Evolutionary conservation across 2,113 vertebrate species (phyloP), one percentile per base, ranked within the genome.

Genomic region (Pangasianodon hypophthalmus): DNA sequence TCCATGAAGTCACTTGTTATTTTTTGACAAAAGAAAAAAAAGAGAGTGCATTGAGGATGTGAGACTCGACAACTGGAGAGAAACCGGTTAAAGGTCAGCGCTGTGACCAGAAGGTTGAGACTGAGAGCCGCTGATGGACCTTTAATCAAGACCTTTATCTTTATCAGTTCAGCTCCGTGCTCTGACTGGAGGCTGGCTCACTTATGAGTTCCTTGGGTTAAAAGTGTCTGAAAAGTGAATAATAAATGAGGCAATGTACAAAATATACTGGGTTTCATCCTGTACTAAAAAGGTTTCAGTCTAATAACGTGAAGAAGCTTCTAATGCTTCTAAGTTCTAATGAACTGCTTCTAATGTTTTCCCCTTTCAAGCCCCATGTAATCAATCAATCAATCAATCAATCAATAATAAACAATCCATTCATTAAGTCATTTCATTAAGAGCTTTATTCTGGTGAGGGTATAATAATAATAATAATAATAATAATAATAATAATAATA

Each of bases 1-100:
- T 85, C 90, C 32, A 73, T 88, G 90, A 92, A 85, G 88, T 88
- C 44, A 93, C 92, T 88, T 90, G 80, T 90, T 88, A 88, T 89
- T 89, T 91, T 84, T 80, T 73, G 26, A 75, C 54, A 58, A 54
- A 85, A 37, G 14, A 9, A 10, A 75, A 24, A 67, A n/a, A 21
- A 48, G 29, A 32, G n/a, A 60, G 32, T 24, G 4, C 32, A 41
- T 5, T 11, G 24, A 41, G 18, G 19, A 21, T 41, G 32, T 41
- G 19, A 48, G 13, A 37, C 50, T 18, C 2, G 29, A 8, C 0
- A 18, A 21, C 19, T 2, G 32, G 54, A 60, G 32, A 84, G 37
- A 60, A 26, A 41, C 13, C 2, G 56, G 32, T 41, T 26, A 84
- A 84, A 84, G 37, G 50, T 56, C 80, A 82, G 52, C 2, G 46